phyloP scores from a whole-genome alignment of 2,888 invertebrate genomes.

The Pasiphila rectangulata region DNA sequence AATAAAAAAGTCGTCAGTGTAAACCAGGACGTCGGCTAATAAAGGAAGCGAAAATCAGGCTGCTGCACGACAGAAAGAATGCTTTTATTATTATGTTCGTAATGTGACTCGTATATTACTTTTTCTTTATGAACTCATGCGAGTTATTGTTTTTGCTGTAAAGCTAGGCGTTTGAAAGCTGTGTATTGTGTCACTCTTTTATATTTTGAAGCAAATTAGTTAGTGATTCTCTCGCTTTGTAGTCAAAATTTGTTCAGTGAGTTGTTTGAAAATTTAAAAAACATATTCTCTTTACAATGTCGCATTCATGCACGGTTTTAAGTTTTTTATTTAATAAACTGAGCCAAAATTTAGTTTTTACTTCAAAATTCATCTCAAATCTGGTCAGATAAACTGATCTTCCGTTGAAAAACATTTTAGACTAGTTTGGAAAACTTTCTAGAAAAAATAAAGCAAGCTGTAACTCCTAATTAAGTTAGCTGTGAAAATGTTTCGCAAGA shows the following conservation, averaged over 20 bases:
- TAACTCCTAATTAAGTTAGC: conserved; percentile 48
- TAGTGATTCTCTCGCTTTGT: not conserved
- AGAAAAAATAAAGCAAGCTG: conserved; percentile 38
- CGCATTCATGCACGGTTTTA: no score
- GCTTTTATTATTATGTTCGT: conserved; percentile 70
- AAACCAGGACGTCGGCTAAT: conserved; percentile 64
- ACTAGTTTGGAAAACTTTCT: no score
- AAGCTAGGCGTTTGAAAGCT: conserved; percentile 23
- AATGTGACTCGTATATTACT: conserved; percentile 56
- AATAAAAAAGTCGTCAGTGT: conserved; percentile 72
- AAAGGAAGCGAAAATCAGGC: conserved; percentile 66
- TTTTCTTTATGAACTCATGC: conserved; percentile 32
- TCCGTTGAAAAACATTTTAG: conserved; percentile 3
- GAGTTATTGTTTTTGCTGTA: conserved; percentile 41
- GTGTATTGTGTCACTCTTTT: conserved; percentile 10
- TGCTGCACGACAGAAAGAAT: conserved; percentile 52
- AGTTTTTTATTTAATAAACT: no score
- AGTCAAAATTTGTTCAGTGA: no score
- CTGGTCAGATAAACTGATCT: not conserved
- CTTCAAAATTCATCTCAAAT: not conserved
- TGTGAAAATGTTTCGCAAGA: conserved; percentile 44
- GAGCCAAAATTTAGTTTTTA: not conserved
- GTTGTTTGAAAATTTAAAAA: no score
- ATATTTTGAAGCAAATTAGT: not conserved
- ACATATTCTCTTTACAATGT: no score